Evolutionary conservation across 2,113 vertebrate genomes (phyloP).

Genomic region (Perccottus glenii): DNA sequence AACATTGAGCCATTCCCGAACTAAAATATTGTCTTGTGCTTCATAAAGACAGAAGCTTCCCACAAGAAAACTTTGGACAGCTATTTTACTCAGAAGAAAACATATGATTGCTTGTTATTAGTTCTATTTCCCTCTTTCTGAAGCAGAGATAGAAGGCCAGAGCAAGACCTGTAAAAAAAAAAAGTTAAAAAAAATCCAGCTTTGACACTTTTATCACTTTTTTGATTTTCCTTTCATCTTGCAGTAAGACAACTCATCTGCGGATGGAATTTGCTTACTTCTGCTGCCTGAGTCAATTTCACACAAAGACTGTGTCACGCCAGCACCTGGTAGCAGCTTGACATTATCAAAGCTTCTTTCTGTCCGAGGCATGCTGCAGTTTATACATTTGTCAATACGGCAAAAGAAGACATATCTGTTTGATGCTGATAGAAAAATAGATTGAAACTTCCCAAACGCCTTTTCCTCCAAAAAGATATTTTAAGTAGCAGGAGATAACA

Average conservation of each 20-base stretch:
- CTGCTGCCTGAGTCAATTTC: constrained; percentile 71
- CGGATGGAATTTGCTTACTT: constrained; percentile 62
- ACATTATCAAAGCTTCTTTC: constrained; percentile 64
- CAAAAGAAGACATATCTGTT: constrained; percentile 41
- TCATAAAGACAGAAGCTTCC: constrained; percentile 1
- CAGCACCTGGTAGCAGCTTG: constrained; percentile 52
- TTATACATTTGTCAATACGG: constrained; percentile 54
- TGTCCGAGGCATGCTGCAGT: constrained; percentile 27
- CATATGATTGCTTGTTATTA: constrained; percentile 52
- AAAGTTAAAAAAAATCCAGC: constrained; percentile 20
- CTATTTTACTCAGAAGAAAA: constrained; percentile 39
- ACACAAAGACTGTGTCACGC: constrained; percentile 46
- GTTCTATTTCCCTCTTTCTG: constrained; percentile 50
- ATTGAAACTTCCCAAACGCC: constrained; percentile 62
- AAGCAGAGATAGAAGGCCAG: neutral
- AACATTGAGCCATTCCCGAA: too few species aligned
- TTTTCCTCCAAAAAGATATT: constrained; percentile 43
- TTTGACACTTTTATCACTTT: constrained; percentile 52
- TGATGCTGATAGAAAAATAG: constrained; percentile 72
- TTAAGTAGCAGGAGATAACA: constrained; percentile 52
- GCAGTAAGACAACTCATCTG: constrained; percentile 64
- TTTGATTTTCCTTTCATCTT: constrained; percentile 73
- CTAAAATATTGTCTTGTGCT: constrained; percentile 9
- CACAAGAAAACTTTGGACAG: neutral
- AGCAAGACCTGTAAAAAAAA: neutral